Conservation (phyloP, 2,797 vertebrate genomes). For the Myotis daubentonii region DNA sequence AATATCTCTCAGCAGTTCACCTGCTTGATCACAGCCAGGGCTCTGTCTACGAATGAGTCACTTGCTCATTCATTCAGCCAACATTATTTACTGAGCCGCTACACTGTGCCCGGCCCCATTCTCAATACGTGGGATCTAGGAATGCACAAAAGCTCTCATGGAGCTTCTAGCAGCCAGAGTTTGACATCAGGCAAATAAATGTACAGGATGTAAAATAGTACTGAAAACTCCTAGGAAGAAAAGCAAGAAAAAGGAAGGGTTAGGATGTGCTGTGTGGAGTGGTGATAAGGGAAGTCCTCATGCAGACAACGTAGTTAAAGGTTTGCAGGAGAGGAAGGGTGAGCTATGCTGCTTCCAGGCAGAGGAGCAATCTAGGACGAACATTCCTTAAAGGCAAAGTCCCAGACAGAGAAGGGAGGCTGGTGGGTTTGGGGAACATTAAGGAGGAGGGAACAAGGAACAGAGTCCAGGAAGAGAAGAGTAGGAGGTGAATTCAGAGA, state of each 20-base stretch:
- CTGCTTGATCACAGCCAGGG: constrained; percentile 17
- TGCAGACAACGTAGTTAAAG: neutral
- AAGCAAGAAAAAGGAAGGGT: neutral
- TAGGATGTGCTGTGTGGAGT: neutral
- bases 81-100: neutral
- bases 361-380: neutral
- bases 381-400: neutral
- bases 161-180: neutral
- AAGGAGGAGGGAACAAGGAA: neutral
- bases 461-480: neutral
- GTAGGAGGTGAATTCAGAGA: neutral
- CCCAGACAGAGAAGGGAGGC: neutral
- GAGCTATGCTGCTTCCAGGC: neutral
- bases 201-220: neutral
- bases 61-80: neutral
- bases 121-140: neutral
- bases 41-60: neutral
- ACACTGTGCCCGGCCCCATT: neutral
- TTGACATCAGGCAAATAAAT: neutral
- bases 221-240: neutral
- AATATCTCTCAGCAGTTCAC: neutral
- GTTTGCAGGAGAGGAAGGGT: neutral
- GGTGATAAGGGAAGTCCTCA: neutral
- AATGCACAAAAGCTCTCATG: neutral
- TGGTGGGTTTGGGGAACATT: neutral